These are phyloP conservation scores for Mimachlamys varia DNA, from an alignment of 2,888 invertebrate species.

Conservation along the genomic window DNA sequence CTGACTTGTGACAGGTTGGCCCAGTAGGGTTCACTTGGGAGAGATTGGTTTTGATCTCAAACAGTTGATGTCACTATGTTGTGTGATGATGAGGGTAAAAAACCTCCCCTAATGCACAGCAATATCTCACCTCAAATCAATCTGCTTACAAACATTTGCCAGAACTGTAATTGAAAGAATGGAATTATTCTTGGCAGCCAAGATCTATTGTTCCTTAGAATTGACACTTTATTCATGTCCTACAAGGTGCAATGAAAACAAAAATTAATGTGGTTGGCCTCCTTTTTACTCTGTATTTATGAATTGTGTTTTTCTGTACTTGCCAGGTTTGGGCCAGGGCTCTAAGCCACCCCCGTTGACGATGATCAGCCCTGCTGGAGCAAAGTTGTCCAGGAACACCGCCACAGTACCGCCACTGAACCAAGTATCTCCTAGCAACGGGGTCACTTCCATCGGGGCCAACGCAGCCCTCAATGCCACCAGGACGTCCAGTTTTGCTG, in stretches of 20 bases:
- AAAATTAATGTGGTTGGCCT: no score
- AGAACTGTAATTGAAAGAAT: neutral
- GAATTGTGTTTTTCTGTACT: conserved; percentile 4
- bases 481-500: conserved; percentile 89
- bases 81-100: neutral
- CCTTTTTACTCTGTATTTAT: neutral
- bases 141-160: neutral
- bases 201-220: neutral
- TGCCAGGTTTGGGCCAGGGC: conserved; percentile 58
- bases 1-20: neutral
- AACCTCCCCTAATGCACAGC: neutral
- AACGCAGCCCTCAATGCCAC: conserved; percentile 78
- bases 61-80: neutral
- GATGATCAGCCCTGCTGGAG: conserved; percentile 73
- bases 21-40: neutral
- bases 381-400: conserved; percentile 75
- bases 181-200: neutral
- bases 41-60: neutral
- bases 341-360: conserved; percentile 77
- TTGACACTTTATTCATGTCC: no score
- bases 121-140: neutral
- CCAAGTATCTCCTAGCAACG: conserved; percentile 76
- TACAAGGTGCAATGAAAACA: no score
- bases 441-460: conserved; percentile 66
- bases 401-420: conserved; percentile 81